Evolutionary conservation across 2,113 vertebrate species (phyloP).

Genomic region (Stomatorhinus ivindoensis): DNA sequence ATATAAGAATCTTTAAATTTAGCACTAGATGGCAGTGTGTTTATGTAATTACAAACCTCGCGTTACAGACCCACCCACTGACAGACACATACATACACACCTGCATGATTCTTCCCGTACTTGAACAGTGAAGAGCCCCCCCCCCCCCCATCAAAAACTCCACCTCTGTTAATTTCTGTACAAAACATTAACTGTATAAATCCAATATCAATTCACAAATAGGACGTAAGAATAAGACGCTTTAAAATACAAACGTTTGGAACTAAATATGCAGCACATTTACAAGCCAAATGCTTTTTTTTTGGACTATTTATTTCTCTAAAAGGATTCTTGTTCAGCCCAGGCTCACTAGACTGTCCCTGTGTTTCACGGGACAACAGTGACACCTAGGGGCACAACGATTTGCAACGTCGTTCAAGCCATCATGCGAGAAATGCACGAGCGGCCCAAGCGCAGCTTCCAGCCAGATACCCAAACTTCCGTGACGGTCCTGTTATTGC

Average conservation of each 20-base stretch:
- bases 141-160: neutral
- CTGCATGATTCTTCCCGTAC: neutral
- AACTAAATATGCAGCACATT: neutral
- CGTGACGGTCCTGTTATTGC: neutral
- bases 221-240: neutral
- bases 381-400: constrained; percentile 50
- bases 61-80: neutral
- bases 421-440: neutral
- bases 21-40: neutral
- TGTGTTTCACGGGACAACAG: constrained; percentile 47
- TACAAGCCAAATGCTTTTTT: neutral
- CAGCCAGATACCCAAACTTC: neutral
- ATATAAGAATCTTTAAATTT: neutral
- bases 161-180: neutral
- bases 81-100: neutral
- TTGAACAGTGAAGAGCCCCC: neutral
- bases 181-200: neutral
- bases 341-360: neutral
- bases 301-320: neutral
- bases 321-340: neutral
- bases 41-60: neutral
- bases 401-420: neutral
- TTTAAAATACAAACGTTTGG: neutral
- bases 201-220: neutral
- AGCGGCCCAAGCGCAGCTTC: neutral